phyloP scores from a whole-genome alignment of 2,888 invertebrate genomes.

The Thymelicus acteon region DNA sequence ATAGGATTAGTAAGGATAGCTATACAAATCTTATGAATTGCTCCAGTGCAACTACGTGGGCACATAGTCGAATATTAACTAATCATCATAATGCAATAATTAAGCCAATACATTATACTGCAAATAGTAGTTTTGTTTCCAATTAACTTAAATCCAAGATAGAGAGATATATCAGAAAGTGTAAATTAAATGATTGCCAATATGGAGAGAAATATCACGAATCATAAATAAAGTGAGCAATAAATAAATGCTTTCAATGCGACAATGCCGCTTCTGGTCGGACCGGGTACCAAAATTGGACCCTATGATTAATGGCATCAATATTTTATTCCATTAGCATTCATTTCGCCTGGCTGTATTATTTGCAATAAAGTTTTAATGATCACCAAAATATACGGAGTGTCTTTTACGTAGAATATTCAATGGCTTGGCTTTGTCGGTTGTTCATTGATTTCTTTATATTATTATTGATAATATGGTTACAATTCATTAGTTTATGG shows the following conservation, averaged over 20 bases:
- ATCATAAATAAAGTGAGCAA: constrained; percentile 59
- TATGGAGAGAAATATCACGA: constrained; percentile 57
- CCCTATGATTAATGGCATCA: constrained; percentile 52
- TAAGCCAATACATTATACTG: not conserved
- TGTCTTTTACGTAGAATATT: constrained; percentile 25
- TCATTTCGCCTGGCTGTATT: constrained; percentile 37
- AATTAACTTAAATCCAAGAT: not conserved
- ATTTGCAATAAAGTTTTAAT: constrained; percentile 38
- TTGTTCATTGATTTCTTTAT: constrained; percentile 17
- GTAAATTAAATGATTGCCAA: constrained; percentile 58
- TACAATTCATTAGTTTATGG: too few species aligned
- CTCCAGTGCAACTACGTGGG: too few species aligned
- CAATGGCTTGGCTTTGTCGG: constrained; percentile 9
- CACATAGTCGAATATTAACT: too few species aligned
- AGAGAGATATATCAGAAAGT: constrained; percentile 8
- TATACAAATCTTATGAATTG: too few species aligned
- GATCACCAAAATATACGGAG: constrained; percentile 33
- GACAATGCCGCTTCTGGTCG: constrained; percentile 46
- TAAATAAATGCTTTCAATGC: constrained; percentile 56
- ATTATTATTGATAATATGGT: not conserved
- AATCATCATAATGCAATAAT: too few species aligned
- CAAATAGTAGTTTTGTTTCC: not conserved
- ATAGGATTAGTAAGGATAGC: too few species aligned
- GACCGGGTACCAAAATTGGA: constrained; percentile 47
- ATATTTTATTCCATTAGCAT: constrained; percentile 51